phyloP scores from a whole-genome alignment of 2,888 invertebrate species.

The Stenodema calcarata region DNA sequence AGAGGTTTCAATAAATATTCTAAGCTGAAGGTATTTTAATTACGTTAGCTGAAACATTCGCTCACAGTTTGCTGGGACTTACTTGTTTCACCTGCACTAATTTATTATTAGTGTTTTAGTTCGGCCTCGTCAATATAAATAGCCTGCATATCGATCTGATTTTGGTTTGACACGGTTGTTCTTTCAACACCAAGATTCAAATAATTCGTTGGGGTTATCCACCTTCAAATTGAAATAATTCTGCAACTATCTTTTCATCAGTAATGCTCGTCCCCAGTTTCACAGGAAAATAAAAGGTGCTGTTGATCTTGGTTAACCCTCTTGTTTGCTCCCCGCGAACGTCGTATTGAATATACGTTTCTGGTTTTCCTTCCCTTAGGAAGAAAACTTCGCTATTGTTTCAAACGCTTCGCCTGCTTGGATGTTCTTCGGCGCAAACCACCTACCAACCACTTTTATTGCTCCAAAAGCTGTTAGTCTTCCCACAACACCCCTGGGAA shows the following conservation, averaged over 20 bases:
- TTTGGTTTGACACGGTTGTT: too few relatives aligned
- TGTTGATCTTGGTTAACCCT: neutral
- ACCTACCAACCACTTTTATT: neutral
- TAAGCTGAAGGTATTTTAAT: too few relatives aligned
- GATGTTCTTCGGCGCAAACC: neutral
- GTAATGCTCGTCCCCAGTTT: neutral
- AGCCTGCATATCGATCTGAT: too few relatives aligned
- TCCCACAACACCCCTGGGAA: constrained; percentile 28
- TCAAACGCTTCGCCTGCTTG: neutral
- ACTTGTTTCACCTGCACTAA: too few relatives aligned
- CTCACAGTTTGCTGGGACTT: too few relatives aligned
- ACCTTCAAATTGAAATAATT: neutral
- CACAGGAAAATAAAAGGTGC: neutral
- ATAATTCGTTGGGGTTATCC: neutral
- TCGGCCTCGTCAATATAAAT: too few relatives aligned
- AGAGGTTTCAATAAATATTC: too few relatives aligned
- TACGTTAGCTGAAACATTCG: too few relatives aligned
- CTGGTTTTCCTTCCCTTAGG: neutral
- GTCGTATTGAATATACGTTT: constrained; percentile 23
- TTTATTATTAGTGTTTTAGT: too few relatives aligned
- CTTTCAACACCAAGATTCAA: neutral
- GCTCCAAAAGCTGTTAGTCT: constrained; percentile 16
- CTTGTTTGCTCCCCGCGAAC: neutral
- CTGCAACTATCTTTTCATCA: neutral
- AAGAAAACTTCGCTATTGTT: neutral